Conservation (phyloP, 2,797 vertebrate genomes). For the Margarornis squamiger region DNA sequence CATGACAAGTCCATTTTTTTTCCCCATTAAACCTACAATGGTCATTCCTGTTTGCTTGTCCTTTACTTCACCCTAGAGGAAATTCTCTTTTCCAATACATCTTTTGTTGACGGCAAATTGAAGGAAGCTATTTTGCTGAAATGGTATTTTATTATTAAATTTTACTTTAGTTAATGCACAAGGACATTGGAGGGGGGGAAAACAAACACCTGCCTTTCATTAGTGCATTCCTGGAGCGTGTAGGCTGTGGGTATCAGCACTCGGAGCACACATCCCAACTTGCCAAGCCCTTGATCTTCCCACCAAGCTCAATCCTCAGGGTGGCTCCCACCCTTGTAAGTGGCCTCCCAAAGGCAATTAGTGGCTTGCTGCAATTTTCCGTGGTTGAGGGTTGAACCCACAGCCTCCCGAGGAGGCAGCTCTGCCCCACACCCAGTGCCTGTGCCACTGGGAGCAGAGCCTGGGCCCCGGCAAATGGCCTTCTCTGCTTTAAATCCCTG, state of each 20-base stretch:
- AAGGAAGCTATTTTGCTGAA: neutral
- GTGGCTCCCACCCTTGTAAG: neutral
- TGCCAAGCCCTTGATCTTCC: constrained; percentile 43
- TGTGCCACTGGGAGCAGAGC: no score
- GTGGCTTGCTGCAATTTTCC: neutral
- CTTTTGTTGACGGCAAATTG: neutral
- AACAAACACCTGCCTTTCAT: neutral
- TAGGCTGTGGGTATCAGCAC: neutral
- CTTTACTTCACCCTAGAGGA: neutral
- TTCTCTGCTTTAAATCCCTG: neutral
- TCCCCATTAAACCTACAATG: neutral
- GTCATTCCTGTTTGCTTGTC: neutral
- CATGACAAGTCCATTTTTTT: neutral
- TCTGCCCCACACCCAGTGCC: neutral
- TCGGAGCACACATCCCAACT: neutral
- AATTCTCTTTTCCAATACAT: neutral
- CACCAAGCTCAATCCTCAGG: neutral
- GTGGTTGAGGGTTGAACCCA: neutral
- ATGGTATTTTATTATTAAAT: neutral
- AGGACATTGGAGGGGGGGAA: neutral
- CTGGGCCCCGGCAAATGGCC: neutral
- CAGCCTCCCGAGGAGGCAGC: neutral
- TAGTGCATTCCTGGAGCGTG: neutral
- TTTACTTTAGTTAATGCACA: neutral
- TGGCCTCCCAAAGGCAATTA: constrained; percentile 24